These are phyloP conservation scores for Oryzaephilus surinamensis DNA, from an alignment of 1,140 invertebrate species.

Conservation along the genomic window DNA sequence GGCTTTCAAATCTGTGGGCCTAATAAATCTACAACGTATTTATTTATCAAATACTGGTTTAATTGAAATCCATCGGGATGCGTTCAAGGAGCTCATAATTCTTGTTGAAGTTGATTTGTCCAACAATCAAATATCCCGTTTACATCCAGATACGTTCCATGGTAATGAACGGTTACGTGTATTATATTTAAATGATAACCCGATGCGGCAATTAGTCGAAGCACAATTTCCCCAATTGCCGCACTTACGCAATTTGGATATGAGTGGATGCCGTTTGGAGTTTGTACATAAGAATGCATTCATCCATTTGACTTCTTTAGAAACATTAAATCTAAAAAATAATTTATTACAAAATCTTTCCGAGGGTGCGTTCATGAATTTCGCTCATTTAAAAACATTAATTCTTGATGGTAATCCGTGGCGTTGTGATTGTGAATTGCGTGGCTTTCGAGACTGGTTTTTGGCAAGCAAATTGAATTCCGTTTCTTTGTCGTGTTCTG, in stretches of 20 bases:
- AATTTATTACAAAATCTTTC: slow-evolving; percentile 58
- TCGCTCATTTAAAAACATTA: slow-evolving; percentile 62
- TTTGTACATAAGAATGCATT: slow-evolving; percentile 62
- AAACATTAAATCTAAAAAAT: slow-evolving; percentile 57
- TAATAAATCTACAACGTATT: slow-evolving; percentile 75
- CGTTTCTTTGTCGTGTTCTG: slow-evolving; percentile 50
- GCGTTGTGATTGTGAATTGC: slow-evolving; percentile 76
- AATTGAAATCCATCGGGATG: slow-evolving; percentile 63
- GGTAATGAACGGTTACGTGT: slow-evolving; percentile 63
- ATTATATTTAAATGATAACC: slow-evolving; percentile 60
- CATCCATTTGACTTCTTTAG: slow-evolving; percentile 51
- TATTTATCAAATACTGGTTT: slow-evolving; percentile 65
- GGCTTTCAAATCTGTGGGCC: slow-evolving; percentile 64
- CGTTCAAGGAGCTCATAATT: slow-evolving; percentile 77
- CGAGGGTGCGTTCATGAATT: slow-evolving; percentile 50
- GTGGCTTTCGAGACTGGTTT: slow-evolving; percentile 72
- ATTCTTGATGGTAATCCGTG: slow-evolving; percentile 78
- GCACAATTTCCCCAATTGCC: slow-evolving; percentile 61
- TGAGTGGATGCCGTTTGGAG: slow-evolving; percentile 65
- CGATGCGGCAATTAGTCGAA: slow-evolving; percentile 47
- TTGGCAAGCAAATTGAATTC: slow-evolving; percentile 57
- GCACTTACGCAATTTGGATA: slow-evolving; percentile 58
- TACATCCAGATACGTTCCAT: slow-evolving; percentile 61
- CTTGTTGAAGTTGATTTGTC: slow-evolving; percentile 77
- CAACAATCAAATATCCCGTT: slow-evolving; percentile 54